Evolutionary conservation across 2,888 invertebrate genomes (phyloP).

Genomic region (Chelonus formosanus): DNA sequence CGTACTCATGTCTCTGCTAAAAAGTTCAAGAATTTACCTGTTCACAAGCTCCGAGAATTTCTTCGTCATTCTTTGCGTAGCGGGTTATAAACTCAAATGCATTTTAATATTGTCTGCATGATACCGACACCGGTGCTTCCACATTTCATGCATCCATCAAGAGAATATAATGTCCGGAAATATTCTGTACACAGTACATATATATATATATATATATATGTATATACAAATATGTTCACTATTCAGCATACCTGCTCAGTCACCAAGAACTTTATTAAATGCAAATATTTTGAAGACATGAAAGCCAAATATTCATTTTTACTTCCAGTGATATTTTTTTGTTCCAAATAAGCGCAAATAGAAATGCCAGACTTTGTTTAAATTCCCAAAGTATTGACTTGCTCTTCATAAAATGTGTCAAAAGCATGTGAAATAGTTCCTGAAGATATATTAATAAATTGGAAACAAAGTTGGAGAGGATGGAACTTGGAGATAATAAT

Average conservation of each 20-base stretch:
- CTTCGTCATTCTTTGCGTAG: conserved; percentile 4
- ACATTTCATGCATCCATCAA: conserved; percentile 11
- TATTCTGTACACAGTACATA: background rate
- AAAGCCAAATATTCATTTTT: background rate
- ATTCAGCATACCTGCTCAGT: background rate
- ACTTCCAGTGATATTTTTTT: too few relatives aligned
- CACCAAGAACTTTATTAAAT: background rate
- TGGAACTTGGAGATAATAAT: too few relatives aligned
- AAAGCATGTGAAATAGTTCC: too few relatives aligned
- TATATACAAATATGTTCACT: background rate
- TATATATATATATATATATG: background rate
- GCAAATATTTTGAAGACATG: background rate
- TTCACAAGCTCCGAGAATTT: conserved; percentile 8
- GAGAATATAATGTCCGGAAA: conserved; percentile 7
- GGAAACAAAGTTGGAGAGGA: too few relatives aligned
- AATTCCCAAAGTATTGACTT: too few relatives aligned
- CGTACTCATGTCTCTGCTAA: background rate
- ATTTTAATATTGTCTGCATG: conserved; percentile 10
- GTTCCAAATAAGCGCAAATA: too few relatives aligned
- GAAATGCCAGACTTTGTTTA: too few relatives aligned
- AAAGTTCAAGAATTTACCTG: conserved; percentile 9
- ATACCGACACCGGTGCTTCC: conserved; percentile 2
- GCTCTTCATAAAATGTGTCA: too few relatives aligned
- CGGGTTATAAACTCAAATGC: background rate
- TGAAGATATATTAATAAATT: too few relatives aligned